phyloP scores from a whole-genome alignment of 2,113 vertebrate genomes.

The Benitochromis conjunctus region DNA sequence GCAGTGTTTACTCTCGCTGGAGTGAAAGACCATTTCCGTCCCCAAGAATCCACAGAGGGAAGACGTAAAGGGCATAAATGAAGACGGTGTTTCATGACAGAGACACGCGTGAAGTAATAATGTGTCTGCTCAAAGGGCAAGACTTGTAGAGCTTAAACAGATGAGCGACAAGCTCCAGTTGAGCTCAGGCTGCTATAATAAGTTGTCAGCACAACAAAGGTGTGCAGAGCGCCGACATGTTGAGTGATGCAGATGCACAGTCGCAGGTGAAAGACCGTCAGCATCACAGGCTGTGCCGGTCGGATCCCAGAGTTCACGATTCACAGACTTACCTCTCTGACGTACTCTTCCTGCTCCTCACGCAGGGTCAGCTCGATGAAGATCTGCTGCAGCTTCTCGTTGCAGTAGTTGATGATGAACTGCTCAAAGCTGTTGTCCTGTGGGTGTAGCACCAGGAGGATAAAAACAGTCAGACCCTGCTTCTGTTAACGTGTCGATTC shows the following conservation, averaged over 20 bases:
- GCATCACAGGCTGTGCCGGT: neutral
- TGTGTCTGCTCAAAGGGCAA: neutral
- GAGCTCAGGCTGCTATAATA: neutral
- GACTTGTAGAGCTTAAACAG: neutral
- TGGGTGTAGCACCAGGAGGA: neutral
- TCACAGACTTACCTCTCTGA: constrained; percentile 82
- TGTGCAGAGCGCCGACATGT: neutral
- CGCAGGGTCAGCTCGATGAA: constrained; percentile 97
- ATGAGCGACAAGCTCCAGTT: constrained; percentile 1
- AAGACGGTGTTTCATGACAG: neutral
- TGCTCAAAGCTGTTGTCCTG: constrained; percentile 99
- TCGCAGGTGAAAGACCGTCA: neutral
- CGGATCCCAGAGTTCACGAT: neutral
- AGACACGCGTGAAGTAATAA: neutral
- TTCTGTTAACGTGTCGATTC: neutral
- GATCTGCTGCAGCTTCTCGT: constrained; percentile 98
- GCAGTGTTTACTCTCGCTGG: constrained; percentile 63
- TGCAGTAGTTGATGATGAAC: constrained; percentile 99
- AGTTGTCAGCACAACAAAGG: neutral
- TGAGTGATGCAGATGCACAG: neutral
- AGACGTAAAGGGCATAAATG: neutral
- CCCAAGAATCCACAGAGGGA: constrained; percentile 7
- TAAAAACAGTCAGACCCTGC: neutral
- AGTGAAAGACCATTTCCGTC: constrained; percentile 65
- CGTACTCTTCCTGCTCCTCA: constrained; percentile 96